These are phyloP conservation scores for Eupithecia subfuscata DNA, from an alignment of 2,888 invertebrate genomes.

Conservation along the genomic window DNA sequence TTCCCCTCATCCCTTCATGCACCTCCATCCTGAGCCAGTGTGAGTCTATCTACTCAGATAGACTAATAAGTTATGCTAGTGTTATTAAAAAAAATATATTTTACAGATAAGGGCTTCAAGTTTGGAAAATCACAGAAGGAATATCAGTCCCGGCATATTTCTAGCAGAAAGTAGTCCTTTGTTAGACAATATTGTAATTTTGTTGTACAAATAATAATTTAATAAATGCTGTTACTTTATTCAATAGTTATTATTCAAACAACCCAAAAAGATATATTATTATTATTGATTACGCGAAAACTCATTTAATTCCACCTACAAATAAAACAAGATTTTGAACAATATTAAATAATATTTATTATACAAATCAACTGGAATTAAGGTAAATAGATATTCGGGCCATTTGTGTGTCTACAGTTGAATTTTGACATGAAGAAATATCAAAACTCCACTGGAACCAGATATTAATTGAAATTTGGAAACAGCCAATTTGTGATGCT, in stretches of 20 bases:
- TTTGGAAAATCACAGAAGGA: constrained; percentile 57
- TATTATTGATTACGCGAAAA: no score
- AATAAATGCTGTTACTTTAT: constrained; percentile 61
- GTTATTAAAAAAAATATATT: background rate
- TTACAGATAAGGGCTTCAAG: constrained; percentile 68
- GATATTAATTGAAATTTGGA: background rate
- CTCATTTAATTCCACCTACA: background rate
- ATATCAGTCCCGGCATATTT: constrained; percentile 49
- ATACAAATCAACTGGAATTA: constrained; percentile 81
- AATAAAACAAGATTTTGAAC: constrained; percentile 58
- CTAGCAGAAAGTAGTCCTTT: constrained; percentile 58
- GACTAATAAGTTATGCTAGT: background rate
- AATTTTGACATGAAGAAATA: background rate
- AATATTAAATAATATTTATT: constrained; percentile 74
- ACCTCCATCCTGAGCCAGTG: background rate
- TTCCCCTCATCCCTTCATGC: background rate
- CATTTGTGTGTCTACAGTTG: background rate
- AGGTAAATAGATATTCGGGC: constrained; percentile 66
- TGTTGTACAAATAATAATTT: constrained; percentile 73
- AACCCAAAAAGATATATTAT: background rate
- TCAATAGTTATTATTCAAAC: background rate
- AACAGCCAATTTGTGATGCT: constrained; percentile 50
- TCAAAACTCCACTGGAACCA: background rate
- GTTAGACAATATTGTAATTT: constrained; percentile 70
- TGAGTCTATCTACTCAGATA: no score